These are phyloP conservation scores for Cliona cf. orientalis DNA, from an alignment of 37 sponge, comb jelly and placozoan genomes.

Conservation along the genomic window DNA sequence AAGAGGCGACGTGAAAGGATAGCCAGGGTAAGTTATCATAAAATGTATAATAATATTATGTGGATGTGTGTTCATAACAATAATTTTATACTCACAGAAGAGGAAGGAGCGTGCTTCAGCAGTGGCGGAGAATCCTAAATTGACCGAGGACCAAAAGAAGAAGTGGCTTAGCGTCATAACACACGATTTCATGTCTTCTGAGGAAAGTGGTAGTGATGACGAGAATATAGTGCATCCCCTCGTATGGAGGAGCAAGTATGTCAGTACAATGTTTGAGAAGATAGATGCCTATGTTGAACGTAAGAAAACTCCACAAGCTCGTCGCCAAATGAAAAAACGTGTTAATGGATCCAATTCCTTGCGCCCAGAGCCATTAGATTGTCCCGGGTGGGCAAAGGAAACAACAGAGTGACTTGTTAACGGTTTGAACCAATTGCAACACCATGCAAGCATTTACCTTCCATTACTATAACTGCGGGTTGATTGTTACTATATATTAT, in stretches of 20 bases:
- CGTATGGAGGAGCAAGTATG: slow-evolving; percentile 5
- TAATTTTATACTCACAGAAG: neutral
- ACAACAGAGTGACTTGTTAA: too few species aligned
- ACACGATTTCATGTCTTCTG: slow-evolving; percentile 11
- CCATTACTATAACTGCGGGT: too few species aligned
- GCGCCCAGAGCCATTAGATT: neutral
- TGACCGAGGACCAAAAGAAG: neutral
- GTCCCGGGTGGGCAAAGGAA: too few species aligned
- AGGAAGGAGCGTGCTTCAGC: neutral
- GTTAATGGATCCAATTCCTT: neutral
- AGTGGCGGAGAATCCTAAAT: neutral
- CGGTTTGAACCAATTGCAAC: too few species aligned
- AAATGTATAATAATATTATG: neutral
- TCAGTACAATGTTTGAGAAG: slow-evolving; percentile 1
- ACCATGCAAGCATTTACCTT: too few species aligned
- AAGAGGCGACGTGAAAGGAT: neutral
- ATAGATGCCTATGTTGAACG: neutral
- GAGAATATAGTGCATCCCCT: neutral
- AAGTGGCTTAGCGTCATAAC: slow-evolving; percentile 13
- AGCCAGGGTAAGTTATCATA: neutral
- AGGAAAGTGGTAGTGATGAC: slow-evolving; percentile 25
- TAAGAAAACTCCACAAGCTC: neutral
- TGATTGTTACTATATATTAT: too few species aligned
- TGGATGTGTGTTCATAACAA: neutral
- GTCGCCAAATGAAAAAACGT: slow-evolving; percentile 1